Base-by-base conservation (phyloP, 2,888 invertebrate species). In the Drosophila monieri region DNA sequence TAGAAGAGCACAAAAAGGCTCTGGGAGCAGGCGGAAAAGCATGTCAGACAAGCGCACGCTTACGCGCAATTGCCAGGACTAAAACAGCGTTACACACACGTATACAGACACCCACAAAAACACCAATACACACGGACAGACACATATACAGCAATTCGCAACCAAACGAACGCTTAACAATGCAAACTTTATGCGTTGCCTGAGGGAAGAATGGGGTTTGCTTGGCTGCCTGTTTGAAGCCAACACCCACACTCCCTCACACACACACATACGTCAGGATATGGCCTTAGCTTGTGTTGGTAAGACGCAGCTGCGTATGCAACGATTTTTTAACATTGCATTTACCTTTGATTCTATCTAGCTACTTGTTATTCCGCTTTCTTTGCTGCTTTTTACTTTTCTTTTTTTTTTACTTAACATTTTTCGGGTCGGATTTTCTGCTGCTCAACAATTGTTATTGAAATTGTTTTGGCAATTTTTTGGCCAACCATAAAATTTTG, bases 381-480 rank as follows among this genome's bases (percentile, higher is more conserved):
- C 14, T 15, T 47, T 37, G 12, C 35, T 44, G 1, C 51, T 23
- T 35, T 43, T 53, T 57, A 14, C 6, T n/a, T 18, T 18, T 18
- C 1, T 2, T 18, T 18, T 18, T 41, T 49, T 37, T 55, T 27
- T 32, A 43, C 32, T 56, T 41, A 15, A 65, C 41, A 69, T 27
- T 57, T 25, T n/a, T 35, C 15, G 23, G 54, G 43, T 46, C 35
- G 59, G 51, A 70, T 65, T 55, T 71, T 44, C 41, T 70, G 67
- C 62, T 70, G 61, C 67, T 68, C 61, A 69, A 68, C 85, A 85
- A 86, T 89, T 88, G 85, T 89, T 86, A 89, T 86, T 89, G 85
- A 88, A 88, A 89, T 86, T 85, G 85, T 88, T 89, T 81, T 86
- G 73, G 78, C 87, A 62, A 75, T 88, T 71, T 57, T 51, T 58